Evolutionary conservation across 2,113 vertebrate species (phyloP).

Genomic region (Vulpes lagopus): DNA sequence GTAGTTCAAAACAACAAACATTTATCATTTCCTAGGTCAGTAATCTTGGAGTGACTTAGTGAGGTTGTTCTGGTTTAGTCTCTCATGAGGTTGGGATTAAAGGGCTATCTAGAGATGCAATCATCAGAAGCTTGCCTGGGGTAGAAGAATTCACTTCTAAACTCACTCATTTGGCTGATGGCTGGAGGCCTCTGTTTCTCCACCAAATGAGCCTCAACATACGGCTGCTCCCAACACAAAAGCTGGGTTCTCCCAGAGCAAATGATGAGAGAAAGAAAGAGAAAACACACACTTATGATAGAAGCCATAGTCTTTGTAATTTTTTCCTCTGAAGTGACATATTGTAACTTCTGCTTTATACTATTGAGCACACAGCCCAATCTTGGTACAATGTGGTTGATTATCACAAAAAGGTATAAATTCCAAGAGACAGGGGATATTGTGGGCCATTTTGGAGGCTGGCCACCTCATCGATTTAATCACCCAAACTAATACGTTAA

Average conservation of each 20-base stretch:
- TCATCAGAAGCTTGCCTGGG: not conserved
- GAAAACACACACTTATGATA: not conserved
- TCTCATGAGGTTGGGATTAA: not conserved
- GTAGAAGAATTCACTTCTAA: not conserved
- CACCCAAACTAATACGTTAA: not conserved
- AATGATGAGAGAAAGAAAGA: not conserved
- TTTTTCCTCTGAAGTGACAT: not conserved
- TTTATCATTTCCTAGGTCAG: not conserved
- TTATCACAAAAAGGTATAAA: not conserved
- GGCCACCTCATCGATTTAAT: not conserved
- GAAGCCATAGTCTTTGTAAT: not conserved
- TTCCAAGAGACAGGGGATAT: not conserved
- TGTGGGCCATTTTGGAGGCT: not conserved
- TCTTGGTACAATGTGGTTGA: not conserved
- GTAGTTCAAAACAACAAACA: not conserved
- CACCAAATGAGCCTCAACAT: not conserved
- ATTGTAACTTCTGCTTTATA: not conserved
- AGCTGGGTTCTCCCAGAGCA: not conserved
- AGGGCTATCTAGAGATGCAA: not conserved
- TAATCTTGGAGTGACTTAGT: not conserved
- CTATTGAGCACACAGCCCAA: not conserved
- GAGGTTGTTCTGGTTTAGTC: not conserved
- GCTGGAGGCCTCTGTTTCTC: not conserved
- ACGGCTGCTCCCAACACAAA: not conserved
- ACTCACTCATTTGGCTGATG: not conserved